These are phyloP conservation scores for Bryconaethiops microstoma DNA, from an alignment of 2,797 vertebrate species.

Conservation along the genomic window DNA sequence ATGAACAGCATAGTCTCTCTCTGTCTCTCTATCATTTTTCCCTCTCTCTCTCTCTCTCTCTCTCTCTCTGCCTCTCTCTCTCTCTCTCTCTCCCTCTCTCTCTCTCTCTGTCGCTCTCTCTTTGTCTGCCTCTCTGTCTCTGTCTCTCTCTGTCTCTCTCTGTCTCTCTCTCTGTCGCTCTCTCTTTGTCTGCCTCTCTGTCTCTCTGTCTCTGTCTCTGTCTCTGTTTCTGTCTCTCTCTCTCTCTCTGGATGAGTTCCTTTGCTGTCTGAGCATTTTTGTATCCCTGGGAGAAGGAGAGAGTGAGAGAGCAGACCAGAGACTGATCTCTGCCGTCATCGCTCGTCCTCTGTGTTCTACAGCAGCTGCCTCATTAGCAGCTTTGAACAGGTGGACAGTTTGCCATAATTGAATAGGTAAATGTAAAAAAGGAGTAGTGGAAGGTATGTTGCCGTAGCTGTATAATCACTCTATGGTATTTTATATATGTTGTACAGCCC, in stretches of 20 bases:
- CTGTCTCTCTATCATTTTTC: too few species aligned
- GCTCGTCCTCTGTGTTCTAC: background rate
- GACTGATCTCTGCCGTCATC: slow-evolving; percentile 13
- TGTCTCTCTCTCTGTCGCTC: too few species aligned
- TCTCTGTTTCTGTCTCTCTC: background rate
- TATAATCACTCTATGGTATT: background rate
- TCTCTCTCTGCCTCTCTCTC: too few species aligned
- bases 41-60: too few species aligned
- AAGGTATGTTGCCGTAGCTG: background rate
- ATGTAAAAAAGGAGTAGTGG: too few species aligned
- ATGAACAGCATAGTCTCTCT: background rate
- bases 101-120: too few species aligned
- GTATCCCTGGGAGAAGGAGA: background rate
- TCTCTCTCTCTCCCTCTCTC: too few species aligned
- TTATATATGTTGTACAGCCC: background rate
- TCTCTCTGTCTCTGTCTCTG: too few species aligned
- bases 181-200: too few species aligned
- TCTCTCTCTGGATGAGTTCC: slow-evolving; percentile 32
- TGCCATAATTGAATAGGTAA: background rate
- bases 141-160: too few species aligned
- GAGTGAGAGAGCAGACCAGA: slow-evolving; percentile 25
- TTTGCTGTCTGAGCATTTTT: slow-evolving; percentile 36
- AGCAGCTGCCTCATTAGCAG: slow-evolving; percentile 34
- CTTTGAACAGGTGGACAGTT: background rate
- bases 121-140: too few species aligned